phyloP scores from a whole-genome alignment of 2,888 invertebrate species.

The Scaptomyza caliginosa region DNA sequence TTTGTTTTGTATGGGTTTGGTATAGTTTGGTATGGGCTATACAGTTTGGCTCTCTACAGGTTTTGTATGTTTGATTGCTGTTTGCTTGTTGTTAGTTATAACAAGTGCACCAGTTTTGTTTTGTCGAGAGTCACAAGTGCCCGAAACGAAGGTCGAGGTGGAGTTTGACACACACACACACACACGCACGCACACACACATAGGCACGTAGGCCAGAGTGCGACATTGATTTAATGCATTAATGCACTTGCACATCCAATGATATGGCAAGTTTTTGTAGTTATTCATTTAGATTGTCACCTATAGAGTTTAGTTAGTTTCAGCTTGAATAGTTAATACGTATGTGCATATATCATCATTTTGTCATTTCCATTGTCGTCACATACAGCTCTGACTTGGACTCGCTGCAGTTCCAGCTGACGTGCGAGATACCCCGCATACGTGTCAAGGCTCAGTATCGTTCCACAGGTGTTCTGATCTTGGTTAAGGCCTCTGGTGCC shows the following conservation, averaged over 20 bases:
- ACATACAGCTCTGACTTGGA: constrained; percentile 89
- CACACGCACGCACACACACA: not conserved
- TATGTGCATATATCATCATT: constrained; percentile 31
- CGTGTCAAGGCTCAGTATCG: constrained; percentile 91
- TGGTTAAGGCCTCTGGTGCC: constrained; percentile 92
- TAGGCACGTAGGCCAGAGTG: not conserved
- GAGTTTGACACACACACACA: constrained; percentile 27
- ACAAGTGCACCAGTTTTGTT: constrained; percentile 40
- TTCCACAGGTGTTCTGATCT: constrained; percentile 91
- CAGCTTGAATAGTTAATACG: not conserved
- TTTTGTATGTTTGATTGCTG: constrained; percentile 1
- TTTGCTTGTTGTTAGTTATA: constrained; percentile 1
- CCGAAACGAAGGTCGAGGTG: constrained; percentile 57
- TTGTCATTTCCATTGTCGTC: constrained; percentile 56
- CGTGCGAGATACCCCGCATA: constrained; percentile 91
- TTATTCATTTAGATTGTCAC: constrained; percentile 1
- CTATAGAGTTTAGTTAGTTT: constrained; percentile 1
- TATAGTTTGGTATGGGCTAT: constrained; percentile 18
- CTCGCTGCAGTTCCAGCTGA: constrained; percentile 92
- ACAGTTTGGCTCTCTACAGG: constrained; percentile 29
- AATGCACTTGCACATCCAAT: constrained; percentile 51
- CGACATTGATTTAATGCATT: constrained; percentile 52
- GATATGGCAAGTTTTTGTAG: constrained; percentile 54
- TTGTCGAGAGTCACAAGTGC: constrained; percentile 28
- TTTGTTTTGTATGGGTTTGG: constrained; percentile 23